These are phyloP conservation scores for Leptinotarsa undecemlineata DNA, from an alignment of 1,140 invertebrate species.

Conservation along the genomic window DNA sequence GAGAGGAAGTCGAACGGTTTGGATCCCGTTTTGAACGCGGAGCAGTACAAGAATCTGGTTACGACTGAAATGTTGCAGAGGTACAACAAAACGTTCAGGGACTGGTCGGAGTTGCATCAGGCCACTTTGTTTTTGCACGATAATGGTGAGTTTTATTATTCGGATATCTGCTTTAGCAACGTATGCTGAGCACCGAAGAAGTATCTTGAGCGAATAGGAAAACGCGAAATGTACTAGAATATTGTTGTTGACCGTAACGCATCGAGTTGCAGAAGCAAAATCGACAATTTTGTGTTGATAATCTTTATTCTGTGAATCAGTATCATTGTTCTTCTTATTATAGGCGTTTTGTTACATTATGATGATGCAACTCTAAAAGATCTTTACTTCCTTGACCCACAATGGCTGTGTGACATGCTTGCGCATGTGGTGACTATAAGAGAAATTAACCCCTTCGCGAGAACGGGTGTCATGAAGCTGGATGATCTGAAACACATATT, in stretches of 20 bases:
- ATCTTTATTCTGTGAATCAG: too few species aligned
- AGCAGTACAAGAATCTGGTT: slow-evolving; percentile 78
- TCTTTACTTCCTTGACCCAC: slow-evolving; percentile 90
- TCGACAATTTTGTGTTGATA: too few species aligned
- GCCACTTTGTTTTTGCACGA: slow-evolving; percentile 97
- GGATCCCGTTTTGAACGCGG: slow-evolving; percentile 88
- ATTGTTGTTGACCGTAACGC: too few species aligned
- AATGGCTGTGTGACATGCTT: slow-evolving; percentile 98
- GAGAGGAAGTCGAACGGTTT: slow-evolving; percentile 67
- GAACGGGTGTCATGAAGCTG: slow-evolving; percentile 90
- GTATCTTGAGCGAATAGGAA: too few species aligned
- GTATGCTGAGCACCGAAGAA: too few species aligned
- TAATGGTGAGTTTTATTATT: slow-evolving; percentile 70
- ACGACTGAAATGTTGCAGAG: slow-evolving; percentile 70
- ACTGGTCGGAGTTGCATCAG: slow-evolving; percentile 89
- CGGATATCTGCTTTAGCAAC: too few species aligned
- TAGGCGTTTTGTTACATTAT: slow-evolving; percentile 93
- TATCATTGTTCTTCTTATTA: slow-evolving; percentile 23
- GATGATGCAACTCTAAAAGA: slow-evolving; percentile 95
- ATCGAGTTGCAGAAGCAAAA: too few species aligned
- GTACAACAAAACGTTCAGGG: slow-evolving; percentile 75
- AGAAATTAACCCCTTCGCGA: slow-evolving; percentile 95
- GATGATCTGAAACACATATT: slow-evolving; percentile 94
- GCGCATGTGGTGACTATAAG: slow-evolving; percentile 94
- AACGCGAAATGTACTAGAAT: too few species aligned